These are phyloP conservation scores for Phthorimaea operculella DNA, from an alignment of 1,140 invertebrate genomes.

Conservation along the genomic window DNA sequence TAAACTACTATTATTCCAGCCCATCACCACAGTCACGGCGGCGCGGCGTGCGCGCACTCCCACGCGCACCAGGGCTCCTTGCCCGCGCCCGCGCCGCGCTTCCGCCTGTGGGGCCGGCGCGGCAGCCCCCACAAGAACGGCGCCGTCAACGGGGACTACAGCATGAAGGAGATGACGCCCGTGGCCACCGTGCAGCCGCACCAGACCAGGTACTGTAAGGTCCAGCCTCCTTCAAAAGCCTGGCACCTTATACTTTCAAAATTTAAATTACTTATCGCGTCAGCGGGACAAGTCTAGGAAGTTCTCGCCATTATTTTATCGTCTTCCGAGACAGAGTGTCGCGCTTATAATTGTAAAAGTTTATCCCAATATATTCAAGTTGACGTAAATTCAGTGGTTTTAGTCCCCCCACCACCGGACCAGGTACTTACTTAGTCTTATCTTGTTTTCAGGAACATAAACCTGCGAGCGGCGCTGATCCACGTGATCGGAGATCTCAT, in stretches of 20 bases:
- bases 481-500: constrained; percentile 93
- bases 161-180: constrained; percentile 42
- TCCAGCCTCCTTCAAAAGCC: no score
- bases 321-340: no score
- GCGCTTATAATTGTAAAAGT: no score
- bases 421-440: no score
- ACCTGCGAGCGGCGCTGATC: constrained; percentile 89
- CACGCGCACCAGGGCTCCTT: constrained; percentile 13
- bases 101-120: constrained; percentile 21
- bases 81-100: constrained; percentile 9
- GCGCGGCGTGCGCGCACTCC: constrained; percentile 37
- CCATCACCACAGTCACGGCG: constrained; percentile 56
- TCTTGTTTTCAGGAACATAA: constrained; percentile 80
- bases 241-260: no score
- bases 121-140: constrained; percentile 38
- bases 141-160: constrained; percentile 47
- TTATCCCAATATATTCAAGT: no score
- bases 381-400: no score
- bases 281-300: no score
- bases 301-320: no score
- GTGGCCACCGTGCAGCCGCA: constrained; percentile 26
- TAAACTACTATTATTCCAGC: constrained; percentile 33
- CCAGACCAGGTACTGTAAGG: not conserved
- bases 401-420: no score
- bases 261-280: no score